These are phyloP conservation scores for Phataginus tetradactyla DNA, from an alignment of 2,797 vertebrate species.

Conservation along the genomic window DNA sequence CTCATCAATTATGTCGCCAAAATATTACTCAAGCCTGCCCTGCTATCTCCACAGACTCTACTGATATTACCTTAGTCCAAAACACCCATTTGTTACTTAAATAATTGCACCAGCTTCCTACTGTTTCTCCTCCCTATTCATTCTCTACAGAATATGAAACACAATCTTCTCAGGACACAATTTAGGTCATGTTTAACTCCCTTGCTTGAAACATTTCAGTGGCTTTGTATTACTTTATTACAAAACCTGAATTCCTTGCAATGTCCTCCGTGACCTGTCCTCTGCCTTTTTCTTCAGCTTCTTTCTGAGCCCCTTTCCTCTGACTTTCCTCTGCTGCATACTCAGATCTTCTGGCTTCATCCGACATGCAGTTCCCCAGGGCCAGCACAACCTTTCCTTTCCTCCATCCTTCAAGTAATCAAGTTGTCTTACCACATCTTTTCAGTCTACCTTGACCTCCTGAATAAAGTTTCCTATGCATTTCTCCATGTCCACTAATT, in stretches of 20 bases:
- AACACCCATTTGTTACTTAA: neutral
- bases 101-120: neutral
- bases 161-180: neutral
- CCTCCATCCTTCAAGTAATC: rapidly evolving
- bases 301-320: neutral
- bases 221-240: neutral
- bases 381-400: neutral
- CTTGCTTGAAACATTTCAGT: neutral
- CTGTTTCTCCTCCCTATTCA: neutral
- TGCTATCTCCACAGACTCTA: neutral
- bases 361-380: rapidly evolving
- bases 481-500: neutral
- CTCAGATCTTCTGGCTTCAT: neutral
- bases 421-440: neutral
- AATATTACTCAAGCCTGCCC: neutral
- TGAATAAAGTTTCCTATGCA: neutral
- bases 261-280: neutral
- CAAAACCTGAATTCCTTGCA: neutral
- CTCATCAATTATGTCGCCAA: neutral
- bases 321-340: neutral
- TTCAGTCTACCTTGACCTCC: neutral
- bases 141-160: neutral
- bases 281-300: neutral
- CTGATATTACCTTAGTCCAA: neutral
- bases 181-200: neutral